Conservation (phyloP, 2,113 vertebrate genomes). For the Takifugu bimaculatus region DNA sequence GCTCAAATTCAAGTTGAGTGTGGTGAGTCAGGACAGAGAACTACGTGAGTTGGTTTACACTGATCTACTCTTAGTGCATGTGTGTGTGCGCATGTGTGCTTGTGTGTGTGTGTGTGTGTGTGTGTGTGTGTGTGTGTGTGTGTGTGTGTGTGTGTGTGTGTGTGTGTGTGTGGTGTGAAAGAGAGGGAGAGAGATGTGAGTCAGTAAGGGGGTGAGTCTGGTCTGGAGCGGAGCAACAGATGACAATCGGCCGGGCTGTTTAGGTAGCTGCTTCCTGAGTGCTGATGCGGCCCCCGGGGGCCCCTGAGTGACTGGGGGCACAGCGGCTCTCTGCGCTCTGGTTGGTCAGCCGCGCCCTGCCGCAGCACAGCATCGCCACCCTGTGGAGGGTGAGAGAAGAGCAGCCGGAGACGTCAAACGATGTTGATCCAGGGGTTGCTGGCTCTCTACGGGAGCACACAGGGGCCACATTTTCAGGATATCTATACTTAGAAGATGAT, state of each 20-base stretch:
- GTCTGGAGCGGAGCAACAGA: conserved; percentile 32
- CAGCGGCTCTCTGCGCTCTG: conserved; percentile 23
- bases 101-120: conserved; percentile 24
- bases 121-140: conserved; percentile 14
- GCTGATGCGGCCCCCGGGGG: conserved; percentile 60
- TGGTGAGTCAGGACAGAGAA: conserved; percentile 36
- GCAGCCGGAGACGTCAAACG: conserved; percentile 3
- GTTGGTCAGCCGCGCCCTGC: conserved; percentile 35
- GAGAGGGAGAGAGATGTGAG: conserved; percentile 5
- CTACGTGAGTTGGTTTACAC: conserved; percentile 45
- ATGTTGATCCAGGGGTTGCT: neutral
- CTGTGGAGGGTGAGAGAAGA: conserved; percentile 49
- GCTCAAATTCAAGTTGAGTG: conserved; percentile 17
- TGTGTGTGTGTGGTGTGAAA: conserved; percentile 19
- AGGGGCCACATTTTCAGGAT: neutral
- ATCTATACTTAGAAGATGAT: too few relatives aligned
- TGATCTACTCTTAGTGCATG: conserved; percentile 25
- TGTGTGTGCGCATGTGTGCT: conserved; percentile 30
- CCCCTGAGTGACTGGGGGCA: conserved; percentile 46
- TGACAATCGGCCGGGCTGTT: conserved; percentile 57
- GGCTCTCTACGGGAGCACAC: neutral
- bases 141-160: conserved; percentile 16
- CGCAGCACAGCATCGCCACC: conserved; percentile 61
- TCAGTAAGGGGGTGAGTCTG: conserved; percentile 14
- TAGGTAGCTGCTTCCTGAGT: conserved; percentile 66